Base-by-base conservation (phyloP, 2,888 invertebrate genomes). In the Iphiclides podalirius region DNA sequence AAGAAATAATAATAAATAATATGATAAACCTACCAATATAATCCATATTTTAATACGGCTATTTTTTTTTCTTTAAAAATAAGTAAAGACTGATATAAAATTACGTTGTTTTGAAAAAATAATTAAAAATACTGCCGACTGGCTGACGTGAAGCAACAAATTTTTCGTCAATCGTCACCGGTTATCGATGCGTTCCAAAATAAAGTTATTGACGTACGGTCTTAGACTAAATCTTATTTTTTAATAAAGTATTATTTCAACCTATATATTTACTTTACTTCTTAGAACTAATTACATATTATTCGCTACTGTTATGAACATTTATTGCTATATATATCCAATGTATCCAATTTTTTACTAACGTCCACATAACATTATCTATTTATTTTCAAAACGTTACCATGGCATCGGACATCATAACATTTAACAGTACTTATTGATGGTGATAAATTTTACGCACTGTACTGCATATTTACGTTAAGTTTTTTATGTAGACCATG, bases 131-230 rank as follows among this genome's bases (percentile, higher is more conserved):
- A 67, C 66, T 76, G 76, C 76, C 76, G 78, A 75, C 75, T 69
- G 77, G 75, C 75, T 83, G 83, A 83, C 80, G 73, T 80, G 75
- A 82, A 84, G 82, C 81, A 84, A 84, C 82, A 83, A 82, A 77
- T 82, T 81, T 73, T 67, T 61, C 53, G 55, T 60, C 58, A 55
- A 52, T 60, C 54, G 45, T 47, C 52, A 54, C 57, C 20, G 20
- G 20, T 20, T 20, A 20, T 20, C 11, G 37, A 16, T 23, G 13
- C 42, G 42, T 37, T 20, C 20, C 28, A 26, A 42, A 31, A 42
- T 33, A 11, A 42, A 4, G 14, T 9, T 13, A 2, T 33, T 42
- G 33, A 33, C 20, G 20, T 20, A 33, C 17, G 16, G 12, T 12
- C 31, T 42, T 17, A 9, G n/a, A n/a, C n/a, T n/a, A n/a, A n/a